Evolutionary conservation across 2,113 vertebrate species (phyloP), one percentile per base, ranked within the genome.

Genomic region (Heterotilapia buettikoferi): DNA sequence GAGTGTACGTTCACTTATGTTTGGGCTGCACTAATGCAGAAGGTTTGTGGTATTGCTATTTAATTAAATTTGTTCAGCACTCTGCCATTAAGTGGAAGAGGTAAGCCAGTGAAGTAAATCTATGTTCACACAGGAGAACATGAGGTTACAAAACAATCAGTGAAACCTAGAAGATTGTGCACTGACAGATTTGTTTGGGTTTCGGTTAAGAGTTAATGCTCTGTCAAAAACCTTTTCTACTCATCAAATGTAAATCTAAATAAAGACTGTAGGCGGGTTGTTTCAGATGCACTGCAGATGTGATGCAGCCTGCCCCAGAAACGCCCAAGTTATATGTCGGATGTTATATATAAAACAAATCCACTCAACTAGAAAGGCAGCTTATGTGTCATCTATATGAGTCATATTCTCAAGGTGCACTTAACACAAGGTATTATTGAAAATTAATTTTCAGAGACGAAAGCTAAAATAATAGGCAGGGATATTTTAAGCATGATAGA

Each of bases 381-480:
- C 38, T 36, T 57, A 47, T 4, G 4, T 84, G 45, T 56, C 81
- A 29, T 52, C 68, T 29, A 0, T 78, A 68, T 90, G 85, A 93
- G 80, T 90, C 91, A 93, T 90, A 86, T 84, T 83, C 63, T 89
- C 40, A 76, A 84, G 54, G 85, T 88, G 86, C 63, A 79, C 53
- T 84, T 66, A 43, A 83, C 68, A 29, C 68, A 29, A 26, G 6
- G 89, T 83, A 18, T 66, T 84, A 86, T 92, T 93, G 82, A 83
- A 68, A 3, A 43, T 53, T 36, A 88, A 89, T 93, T 86, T 94
- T 78, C 12, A 80, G 78, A 53, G 7, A 26, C 45, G 56, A 47
- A 2, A 84, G 59, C 29, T 85, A 59, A 85, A 36, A 84, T 83
- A 79, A 89, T 43, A 43, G 80, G 7, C 6, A 26, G 29, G 12